These are phyloP conservation scores for Ceratothoa steindachneri DNA, from an alignment of 2,888 invertebrate species.

Conservation along the genomic window DNA sequence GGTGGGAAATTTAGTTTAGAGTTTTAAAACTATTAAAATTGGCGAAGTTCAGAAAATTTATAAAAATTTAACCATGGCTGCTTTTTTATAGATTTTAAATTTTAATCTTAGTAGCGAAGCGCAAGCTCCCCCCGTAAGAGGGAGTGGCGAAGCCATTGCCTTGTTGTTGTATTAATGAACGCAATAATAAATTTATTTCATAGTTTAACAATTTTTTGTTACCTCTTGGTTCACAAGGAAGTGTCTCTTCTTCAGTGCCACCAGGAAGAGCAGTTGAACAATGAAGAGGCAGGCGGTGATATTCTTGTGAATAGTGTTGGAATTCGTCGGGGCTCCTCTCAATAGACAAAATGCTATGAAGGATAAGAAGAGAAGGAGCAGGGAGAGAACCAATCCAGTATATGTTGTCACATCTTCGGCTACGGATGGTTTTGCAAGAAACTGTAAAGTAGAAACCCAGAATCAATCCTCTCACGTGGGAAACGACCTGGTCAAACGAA, in stretches of 20 bases:
- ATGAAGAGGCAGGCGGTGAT: slow-evolving; percentile 84
- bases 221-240: slow-evolving; percentile 79
- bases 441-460: slow-evolving; percentile 44
- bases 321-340: slow-evolving; percentile 68
- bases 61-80: too few relatives aligned
- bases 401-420: slow-evolving; percentile 83
- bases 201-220: too few relatives aligned
- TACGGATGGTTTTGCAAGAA: slow-evolving; percentile 74
- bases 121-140: too few relatives aligned
- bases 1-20: too few relatives aligned
- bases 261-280: slow-evolving; percentile 76
- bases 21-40: too few relatives aligned
- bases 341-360: slow-evolving; percentile 75
- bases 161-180: too few relatives aligned
- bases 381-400: slow-evolving; percentile 77
- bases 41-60: too few relatives aligned
- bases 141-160: too few relatives aligned
- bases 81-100: too few relatives aligned
- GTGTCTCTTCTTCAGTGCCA: slow-evolving; percentile 77
- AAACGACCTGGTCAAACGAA: slow-evolving; percentile 1
- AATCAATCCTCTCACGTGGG: background rate
- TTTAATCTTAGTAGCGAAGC: too few relatives aligned
- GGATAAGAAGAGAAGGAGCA: slow-evolving; percentile 73
- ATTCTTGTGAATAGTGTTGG: slow-evolving; percentile 90
- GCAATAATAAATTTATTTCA: too few relatives aligned